These are phyloP conservation scores for Baryphthengus martii DNA, from an alignment of 2,113 vertebrate species.

Conservation along the genomic window DNA sequence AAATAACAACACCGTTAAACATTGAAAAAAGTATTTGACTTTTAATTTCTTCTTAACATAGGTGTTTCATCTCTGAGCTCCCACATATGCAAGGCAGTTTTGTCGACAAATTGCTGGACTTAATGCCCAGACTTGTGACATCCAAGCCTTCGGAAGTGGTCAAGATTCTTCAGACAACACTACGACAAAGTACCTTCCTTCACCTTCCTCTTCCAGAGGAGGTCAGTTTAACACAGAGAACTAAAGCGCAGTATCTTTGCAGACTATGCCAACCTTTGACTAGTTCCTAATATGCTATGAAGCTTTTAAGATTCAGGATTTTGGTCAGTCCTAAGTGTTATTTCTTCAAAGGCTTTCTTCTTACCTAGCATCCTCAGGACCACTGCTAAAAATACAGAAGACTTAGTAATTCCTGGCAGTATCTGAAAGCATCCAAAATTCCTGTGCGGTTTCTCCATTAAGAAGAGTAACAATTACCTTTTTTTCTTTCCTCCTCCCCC, in stretches of 20 bases:
- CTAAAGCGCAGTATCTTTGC: background rate
- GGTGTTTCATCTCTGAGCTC: constrained; percentile 87
- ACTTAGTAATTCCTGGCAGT: background rate
- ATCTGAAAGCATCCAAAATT: background rate
- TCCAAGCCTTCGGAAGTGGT: constrained; percentile 90
- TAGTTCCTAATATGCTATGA: background rate
- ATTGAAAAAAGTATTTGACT: background rate
- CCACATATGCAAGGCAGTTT: constrained; percentile 93
- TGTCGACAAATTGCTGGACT: constrained; percentile 90
- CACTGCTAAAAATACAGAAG: background rate
- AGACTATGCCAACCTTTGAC: background rate
- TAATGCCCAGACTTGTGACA: constrained; percentile 90
- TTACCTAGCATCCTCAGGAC: background rate
- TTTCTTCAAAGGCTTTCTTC: background rate
- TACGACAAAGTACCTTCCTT: constrained; percentile 88
- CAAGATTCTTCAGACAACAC: constrained; percentile 89
- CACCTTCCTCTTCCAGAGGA: constrained; percentile 88
- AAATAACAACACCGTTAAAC: background rate
- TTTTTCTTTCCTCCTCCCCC: background rate
- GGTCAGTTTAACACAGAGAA: constrained; percentile 65
- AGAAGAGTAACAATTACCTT: accelerated
- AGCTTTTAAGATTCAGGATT: background rate
- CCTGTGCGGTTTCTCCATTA: background rate
- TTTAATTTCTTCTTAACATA: constrained; percentile 45
- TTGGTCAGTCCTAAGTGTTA: background rate